Evolutionary conservation across 2,797 vertebrate species (phyloP), one percentile per base, ranked within the genome.

Genomic region (Alcedo atthis): DNA sequence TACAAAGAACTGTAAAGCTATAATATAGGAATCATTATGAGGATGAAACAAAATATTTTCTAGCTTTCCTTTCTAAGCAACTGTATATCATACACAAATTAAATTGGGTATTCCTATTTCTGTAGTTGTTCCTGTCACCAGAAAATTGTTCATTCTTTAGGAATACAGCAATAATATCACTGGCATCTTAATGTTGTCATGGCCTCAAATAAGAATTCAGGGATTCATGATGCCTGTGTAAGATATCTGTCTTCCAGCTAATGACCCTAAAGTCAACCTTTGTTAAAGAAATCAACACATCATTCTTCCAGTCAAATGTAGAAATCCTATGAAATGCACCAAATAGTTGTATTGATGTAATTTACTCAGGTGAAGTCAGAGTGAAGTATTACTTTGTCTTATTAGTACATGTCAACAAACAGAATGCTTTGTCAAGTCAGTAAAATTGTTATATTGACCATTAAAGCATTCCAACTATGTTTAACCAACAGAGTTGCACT

Each of bases 211-310:
- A 59, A 59, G 79, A 74, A 15, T 21, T 64, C 33, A 78, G 40
- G 3, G 9, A 49, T 45, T 48, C 3, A 14, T 21, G 40, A 32
- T 0, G 1, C 33, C 26, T 53, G 1, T 20, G 35, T 21, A n/a
- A 55, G 11, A n/a, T 18, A 53, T 7, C 8, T 58, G 5, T 57
- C 12, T 70, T 32, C 35, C 43, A n/a, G 30, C 10, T 42, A 62
- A 22, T 32, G 35, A 76, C 3, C 15, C 22, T 83, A 37, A 61
- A 64, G 57, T n/a, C 11, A 79, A 5, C 7, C 32, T 70, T 67
- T 32, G 3, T 30, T 61, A 49, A 87, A 75, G 20, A 19, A 25
- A 46, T 76, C 10, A 30, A 9, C 8, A 53, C 22, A 71, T 25
- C 66, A 30, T 46, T 61, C 3, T 33, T 70, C 32, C 14, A 66